Evolutionary conservation across 2,797 vertebrate species (phyloP), one percentile per base, ranked within the genome.

Genomic region (Lagocephalus sceleratus): DNA sequence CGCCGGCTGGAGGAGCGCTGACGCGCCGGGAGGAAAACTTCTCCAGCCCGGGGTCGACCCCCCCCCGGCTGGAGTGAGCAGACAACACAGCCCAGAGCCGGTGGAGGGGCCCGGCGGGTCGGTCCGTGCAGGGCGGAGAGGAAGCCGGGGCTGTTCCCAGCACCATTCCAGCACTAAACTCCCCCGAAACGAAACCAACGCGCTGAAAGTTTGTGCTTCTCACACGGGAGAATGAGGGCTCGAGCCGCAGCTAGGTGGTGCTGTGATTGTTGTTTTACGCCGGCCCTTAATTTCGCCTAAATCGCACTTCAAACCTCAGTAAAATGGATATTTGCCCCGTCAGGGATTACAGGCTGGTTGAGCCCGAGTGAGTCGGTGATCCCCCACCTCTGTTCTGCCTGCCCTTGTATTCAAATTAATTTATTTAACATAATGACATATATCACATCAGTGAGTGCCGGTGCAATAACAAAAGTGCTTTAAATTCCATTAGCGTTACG

Each of bases 161-260:
- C 2, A 35, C 3, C 32, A 35, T 14, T 35, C 9, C 12, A 29
- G 8, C 1, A 5, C 32, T 5, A 12, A 35, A 12, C 32, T 12
- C 12, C 32, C 12, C 32, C 11, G 14, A 12, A 35, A 35, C 5
- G 0, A 3, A 35, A 35, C 2, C 12, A 35, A 35, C 14, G 4
- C 5, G 29, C 11, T 10, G 14, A 35, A 35, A 35, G 32, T 35
- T 35, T 35, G n/a, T n/a, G n/a, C n/a, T n/a, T n/a, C n/a, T 35
- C 32, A 35, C 11, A 14, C 12, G 12, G 1, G 11, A 35, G 9
- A 67, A 75, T 53, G 44, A 15, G 3, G 41, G 38, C 6, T 20
- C 56, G 17, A 56, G 47, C 70, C 61, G 47, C 82, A 84, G 70
- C 84, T 85, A 83, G 83, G 64, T 86, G 78, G 78, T 75, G 85